Evolutionary conservation across 2,888 invertebrate species (phyloP).

Genomic region (Eupithecia subumbrata): DNA sequence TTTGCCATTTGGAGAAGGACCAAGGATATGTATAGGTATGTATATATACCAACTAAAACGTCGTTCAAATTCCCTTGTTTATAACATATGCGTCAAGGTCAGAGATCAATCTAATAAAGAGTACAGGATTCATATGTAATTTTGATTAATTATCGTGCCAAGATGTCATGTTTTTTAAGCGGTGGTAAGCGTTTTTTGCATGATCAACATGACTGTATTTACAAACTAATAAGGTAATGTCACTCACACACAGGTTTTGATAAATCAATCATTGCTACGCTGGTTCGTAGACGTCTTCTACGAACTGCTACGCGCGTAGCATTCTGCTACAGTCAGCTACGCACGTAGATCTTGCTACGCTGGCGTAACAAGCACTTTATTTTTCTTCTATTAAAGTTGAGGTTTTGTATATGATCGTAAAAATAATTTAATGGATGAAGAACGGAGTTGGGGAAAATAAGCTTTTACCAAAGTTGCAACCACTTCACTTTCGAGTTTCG

Average conservation of each 20-base stretch:
- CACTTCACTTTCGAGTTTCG: no score
- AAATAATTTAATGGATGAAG: neutral
- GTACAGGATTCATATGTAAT: neutral
- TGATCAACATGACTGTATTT: neutral
- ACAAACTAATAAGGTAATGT: neutral
- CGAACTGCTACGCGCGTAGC: neutral
- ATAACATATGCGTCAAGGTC: neutral
- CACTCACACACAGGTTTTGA: no score
- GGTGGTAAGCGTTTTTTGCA: neutral
- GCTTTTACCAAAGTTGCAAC: neutral
- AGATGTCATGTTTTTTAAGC: neutral
- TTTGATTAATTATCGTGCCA: neutral
- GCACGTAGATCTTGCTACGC: neutral
- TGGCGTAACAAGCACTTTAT: neutral
- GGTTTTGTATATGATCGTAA: neutral
- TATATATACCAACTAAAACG: neutral
- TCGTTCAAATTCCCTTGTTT: neutral
- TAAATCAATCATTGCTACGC: neutral
- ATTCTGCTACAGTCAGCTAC: neutral
- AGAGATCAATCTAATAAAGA: neutral
- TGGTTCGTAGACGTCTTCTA: neutral
- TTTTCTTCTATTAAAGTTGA: no score
- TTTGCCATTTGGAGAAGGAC: slow-evolving; percentile 72
- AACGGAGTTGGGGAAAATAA: neutral
- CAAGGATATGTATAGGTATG: slow-evolving; percentile 69